These are phyloP conservation scores for Dryobates pubescens DNA, from an alignment of 2,797 vertebrate genomes.

Conservation along the genomic window DNA sequence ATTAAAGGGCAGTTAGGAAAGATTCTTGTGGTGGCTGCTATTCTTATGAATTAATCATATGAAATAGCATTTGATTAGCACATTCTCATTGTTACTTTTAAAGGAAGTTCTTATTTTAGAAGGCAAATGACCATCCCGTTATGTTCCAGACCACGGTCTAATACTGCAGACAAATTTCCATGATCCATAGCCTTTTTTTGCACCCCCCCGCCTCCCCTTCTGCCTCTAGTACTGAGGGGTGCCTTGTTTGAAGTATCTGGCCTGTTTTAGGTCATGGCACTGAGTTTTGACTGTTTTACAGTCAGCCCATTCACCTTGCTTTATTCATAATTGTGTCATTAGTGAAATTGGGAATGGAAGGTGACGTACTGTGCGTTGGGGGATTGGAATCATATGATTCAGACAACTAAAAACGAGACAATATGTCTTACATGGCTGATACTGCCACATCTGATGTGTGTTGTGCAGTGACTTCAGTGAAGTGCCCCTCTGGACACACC, in stretches of 20 bases:
- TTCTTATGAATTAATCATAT: not conserved
- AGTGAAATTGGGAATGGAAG: constrained; percentile 1
- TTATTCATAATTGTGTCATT: not conserved
- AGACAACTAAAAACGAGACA: constrained; percentile 12
- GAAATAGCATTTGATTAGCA: constrained; percentile 9
- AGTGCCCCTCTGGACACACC: constrained; percentile 26
- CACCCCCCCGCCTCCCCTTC: not conserved
- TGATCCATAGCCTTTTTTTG: not conserved
- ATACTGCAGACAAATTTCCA: not conserved
- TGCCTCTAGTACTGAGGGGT: not conserved
- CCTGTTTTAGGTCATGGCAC: not conserved
- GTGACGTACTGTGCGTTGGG: not conserved
- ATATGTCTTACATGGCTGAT: not conserved
- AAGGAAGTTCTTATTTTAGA: constrained; percentile 39
- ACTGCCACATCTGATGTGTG: constrained; percentile 60
- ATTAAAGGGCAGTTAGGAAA: not conserved
- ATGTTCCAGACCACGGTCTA: not conserved
- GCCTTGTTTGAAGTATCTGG: fast-evolving
- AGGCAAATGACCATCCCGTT: not conserved
- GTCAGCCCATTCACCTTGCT: not conserved
- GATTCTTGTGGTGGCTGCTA: constrained; percentile 16
- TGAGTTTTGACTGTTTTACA: not conserved
- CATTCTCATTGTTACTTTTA: constrained; percentile 7
- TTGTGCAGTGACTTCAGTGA: constrained; percentile 37
- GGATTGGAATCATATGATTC: not conserved